phyloP scores from a whole-genome alignment of 2,113 vertebrate genomes.

The Rhinolophus ferrumequinum region DNA sequence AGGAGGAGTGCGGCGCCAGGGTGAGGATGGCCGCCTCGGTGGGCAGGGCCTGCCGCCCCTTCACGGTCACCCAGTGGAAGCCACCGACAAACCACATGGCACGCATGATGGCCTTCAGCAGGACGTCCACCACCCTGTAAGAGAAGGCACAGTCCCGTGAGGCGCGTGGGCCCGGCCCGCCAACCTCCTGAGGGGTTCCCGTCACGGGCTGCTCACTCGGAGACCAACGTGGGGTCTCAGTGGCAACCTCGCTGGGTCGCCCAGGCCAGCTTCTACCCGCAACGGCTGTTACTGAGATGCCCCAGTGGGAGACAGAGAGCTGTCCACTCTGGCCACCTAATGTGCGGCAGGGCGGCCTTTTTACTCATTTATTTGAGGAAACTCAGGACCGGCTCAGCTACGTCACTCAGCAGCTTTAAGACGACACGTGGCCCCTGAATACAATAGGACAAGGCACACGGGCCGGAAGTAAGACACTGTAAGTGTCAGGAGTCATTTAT shows the following conservation, averaged over 20 bases:
- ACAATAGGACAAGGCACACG: background rate
- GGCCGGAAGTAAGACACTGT: fast-evolving
- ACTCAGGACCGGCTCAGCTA: background rate
- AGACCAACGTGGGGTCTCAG: fast-evolving
- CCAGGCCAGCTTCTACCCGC: background rate
- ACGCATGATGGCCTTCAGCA: slow-evolving; percentile 93
- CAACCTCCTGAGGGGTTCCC: background rate
- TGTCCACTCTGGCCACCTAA: background rate
- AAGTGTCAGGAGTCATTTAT: fast-evolving
- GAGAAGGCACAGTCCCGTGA: background rate
- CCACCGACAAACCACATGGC: slow-evolving; percentile 98
- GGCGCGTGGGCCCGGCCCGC: background rate
- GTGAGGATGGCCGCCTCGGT: slow-evolving; percentile 93
- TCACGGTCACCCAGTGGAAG: slow-evolving; percentile 95
- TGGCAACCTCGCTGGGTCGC: fast-evolving
- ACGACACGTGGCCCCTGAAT: background rate
- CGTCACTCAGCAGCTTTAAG: fast-evolving
- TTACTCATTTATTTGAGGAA: background rate
- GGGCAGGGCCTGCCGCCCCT: slow-evolving; percentile 90
- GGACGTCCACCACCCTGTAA: slow-evolving; percentile 90
- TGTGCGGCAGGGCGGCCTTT: background rate
- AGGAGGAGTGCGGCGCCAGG: slow-evolving; percentile 95
- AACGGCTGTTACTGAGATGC: background rate
- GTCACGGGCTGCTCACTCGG: background rate
- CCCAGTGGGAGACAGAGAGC: too few relatives aligned